Base-by-base conservation (phyloP, 2,797 vertebrate genomes). In the Anas acuta region DNA sequence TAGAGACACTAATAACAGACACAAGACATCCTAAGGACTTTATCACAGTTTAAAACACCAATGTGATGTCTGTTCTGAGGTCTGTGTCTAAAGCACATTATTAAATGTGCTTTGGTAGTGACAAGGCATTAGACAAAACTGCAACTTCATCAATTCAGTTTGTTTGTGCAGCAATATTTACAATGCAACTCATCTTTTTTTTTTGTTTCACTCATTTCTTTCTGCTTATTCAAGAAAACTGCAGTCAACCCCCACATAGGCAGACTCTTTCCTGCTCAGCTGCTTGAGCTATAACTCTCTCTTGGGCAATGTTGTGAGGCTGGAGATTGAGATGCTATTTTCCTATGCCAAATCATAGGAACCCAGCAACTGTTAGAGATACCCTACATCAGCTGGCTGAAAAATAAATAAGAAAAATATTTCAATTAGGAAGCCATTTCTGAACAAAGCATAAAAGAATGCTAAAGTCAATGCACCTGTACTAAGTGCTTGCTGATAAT, bases 111-210 rank as follows among this genome's bases (percentile, higher is more conserved):
- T 81, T 79, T 15, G 33, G 53, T 8, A 1, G 86, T 35, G 67
- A 53, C 60, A n/a, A 20, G 62, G 18, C 43, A 28, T 1, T 32
- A 64, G 53, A 13, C 33, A 56, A 43, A 92, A 51, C 73, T 91
- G 90, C 95, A 70, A 0, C 23, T 18, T 90, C 90, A 60, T 74
- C 93, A 84, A 0, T 23, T 62, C 49, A 1, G 3, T 11, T 51
- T 65, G 70, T 81, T 73, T 78, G 83, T 90, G 93, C 87, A 90
- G 94, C 73, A 76, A 14, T 66, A 86, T 88, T 86, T 93, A 64
- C 76, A 43, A 2, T 7, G 62, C 90, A 88, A 47, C 30, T 88
- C 94, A 56, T 91, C 20, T 0, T 17, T 8, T 89, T 64, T 0
- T 89, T 64, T 73, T n/a, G 26, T 8, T 1, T 19, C 25, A 45